Percentiles rank a stretch among this genome's conserved stretches.
These are phyloP conservation scores for Spea hammondii DNA, from an alignment of 2,797 vertebrate genomes.

Conservation along the genomic window DNA sequence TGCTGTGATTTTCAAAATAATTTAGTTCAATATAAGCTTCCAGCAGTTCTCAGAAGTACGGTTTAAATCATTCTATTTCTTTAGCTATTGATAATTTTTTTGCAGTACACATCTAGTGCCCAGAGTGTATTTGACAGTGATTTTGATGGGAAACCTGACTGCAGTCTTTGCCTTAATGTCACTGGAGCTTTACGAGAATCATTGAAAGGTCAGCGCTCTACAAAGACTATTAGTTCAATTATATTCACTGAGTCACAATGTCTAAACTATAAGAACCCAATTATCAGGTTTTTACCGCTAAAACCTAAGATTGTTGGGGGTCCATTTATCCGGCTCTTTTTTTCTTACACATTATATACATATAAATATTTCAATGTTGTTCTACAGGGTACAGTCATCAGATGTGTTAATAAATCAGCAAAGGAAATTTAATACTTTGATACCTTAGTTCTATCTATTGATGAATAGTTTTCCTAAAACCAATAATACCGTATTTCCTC, in stretches of 20 bases:
- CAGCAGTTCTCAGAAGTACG: constrained; percentile 30
- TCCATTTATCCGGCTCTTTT: too few species aligned
- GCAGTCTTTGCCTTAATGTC: constrained; percentile 34
- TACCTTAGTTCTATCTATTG: too few species aligned
- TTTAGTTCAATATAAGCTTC: constrained; percentile 48
- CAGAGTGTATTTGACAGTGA: constrained; percentile 38
- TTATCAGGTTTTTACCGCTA: constrained; percentile 20
- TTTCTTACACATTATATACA: too few species aligned
- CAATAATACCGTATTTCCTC: too few species aligned
- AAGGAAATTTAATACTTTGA: too few species aligned
- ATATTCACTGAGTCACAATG: constrained; percentile 7
- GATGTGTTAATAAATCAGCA: too few species aligned
- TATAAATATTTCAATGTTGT: too few species aligned
- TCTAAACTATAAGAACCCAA: background rate
- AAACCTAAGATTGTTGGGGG: background rate
- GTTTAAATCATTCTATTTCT: constrained; percentile 32
- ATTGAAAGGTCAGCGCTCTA: constrained; percentile 25
- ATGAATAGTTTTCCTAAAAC: too few species aligned
- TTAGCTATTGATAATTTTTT: constrained; percentile 29
- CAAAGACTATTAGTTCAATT: constrained; percentile 13
- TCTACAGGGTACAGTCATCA: too few species aligned
- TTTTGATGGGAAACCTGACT: constrained; percentile 24
- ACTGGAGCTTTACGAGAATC: constrained; percentile 24
- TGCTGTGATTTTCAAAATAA: constrained; percentile 29
- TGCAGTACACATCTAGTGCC: constrained; percentile 7